Evolutionary conservation across 2,888 invertebrate genomes (phyloP), one percentile per base, ranked within the genome.

Genomic region (Nyleta sp.): DNA sequence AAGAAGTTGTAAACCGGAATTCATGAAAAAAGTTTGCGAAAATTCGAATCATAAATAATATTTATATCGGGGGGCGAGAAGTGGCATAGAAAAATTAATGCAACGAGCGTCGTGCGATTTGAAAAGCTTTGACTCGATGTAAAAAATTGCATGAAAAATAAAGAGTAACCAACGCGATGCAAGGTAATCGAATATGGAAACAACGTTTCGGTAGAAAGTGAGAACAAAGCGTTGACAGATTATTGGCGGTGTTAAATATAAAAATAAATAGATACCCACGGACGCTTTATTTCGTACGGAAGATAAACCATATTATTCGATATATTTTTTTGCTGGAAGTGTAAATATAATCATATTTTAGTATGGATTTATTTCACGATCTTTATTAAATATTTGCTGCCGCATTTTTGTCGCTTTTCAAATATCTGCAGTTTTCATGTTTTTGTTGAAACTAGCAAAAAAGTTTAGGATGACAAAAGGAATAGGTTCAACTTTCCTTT

Each of bases 11-110:
- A 50, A 59, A 70, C 50, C 35, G 42, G 52, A 70, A 70, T 70
- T 70, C 70, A 59, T 55, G 68, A 40, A 59, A 68, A 68, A 68
- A 67, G 44, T 55, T 67, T n/a, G 53, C n/a, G 50, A n/a, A 65
- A 65, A 65, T 65, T 67, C 46, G 50, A 31, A 28, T 59, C 57
- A 59, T 59, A 44, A 59, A 59, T 59, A 59, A 59, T 42, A 59
- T 59, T 59, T 59, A 59, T 59, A 59, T 59, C 28, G 28, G 15
- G 38, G 42, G 15, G 5, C n/a, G 13, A 35, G 11, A 57, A 57
- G 44, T 31, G 44, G 55, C 15, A 40, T 15, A 24, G 17, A 55
- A 55, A 55, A 55, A 55, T 55, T 55, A 55, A 55, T 55, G 55
- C 40, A 55, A 55, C 40, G 42, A 42, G 40, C 28, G 40, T 18